phyloP scores from a whole-genome alignment of 2,797 vertebrate species.

The Gallinago solitaria region DNA sequence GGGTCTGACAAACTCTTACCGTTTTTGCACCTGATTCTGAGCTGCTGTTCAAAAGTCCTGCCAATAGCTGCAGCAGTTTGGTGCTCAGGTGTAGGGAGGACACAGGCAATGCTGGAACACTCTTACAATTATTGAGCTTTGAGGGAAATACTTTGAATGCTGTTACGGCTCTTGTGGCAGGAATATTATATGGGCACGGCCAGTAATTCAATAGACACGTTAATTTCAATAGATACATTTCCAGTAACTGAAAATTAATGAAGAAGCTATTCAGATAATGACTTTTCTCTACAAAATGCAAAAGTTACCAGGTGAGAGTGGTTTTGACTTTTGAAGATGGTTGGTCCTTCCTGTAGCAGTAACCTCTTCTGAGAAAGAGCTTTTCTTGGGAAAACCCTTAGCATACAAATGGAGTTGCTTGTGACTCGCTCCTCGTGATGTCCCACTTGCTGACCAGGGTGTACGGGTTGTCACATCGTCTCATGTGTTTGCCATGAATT shows the following conservation, averaged over 20 bases:
- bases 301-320: not conserved
- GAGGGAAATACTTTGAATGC: not conserved
- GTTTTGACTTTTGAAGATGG: not conserved
- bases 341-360: not conserved
- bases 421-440: not conserved
- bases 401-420: not conserved
- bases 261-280: not conserved
- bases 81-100: not conserved
- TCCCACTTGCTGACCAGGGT: not conserved
- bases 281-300: not conserved
- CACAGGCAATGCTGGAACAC: not conserved
- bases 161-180: not conserved
- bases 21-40: not conserved
- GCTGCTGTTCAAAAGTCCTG: not conserved
- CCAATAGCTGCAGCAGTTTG: not conserved
- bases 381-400: not conserved
- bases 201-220: not conserved
- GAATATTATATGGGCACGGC: not conserved
- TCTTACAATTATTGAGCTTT: not conserved
- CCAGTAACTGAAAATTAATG: not conserved
- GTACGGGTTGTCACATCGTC: not conserved
- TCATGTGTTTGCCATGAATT: not conserved
- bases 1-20: not conserved
- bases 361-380: not conserved
- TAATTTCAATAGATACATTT: not conserved